Conservation (phyloP, 2,113 vertebrate genomes). For the Pituophis catenifer region DNA sequence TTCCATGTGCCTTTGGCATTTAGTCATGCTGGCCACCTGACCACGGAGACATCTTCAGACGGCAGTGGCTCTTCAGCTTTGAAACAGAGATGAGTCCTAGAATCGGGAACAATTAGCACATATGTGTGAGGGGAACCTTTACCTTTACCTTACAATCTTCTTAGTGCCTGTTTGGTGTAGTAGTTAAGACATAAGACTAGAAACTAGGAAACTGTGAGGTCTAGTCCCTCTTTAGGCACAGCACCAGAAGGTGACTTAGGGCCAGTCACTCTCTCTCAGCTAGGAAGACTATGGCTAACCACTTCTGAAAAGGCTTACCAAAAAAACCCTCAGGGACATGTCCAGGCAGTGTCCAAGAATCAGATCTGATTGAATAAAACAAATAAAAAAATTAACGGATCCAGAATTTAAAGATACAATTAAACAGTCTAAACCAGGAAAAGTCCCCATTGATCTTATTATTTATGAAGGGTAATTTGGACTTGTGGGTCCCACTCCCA, state of each 20-base stretch:
- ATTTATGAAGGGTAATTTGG: not conserved
- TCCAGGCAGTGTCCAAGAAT: not conserved
- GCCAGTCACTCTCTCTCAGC: not conserved
- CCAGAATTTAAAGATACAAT: not conserved
- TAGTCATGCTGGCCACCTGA: no score
- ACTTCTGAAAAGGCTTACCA: not conserved
- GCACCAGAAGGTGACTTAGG: not conserved
- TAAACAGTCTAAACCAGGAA: not conserved
- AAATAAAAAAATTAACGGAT: not conserved
- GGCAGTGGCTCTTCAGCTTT: no score
- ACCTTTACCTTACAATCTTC: not conserved
- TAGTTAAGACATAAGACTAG: not conserved
- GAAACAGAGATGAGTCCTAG: no score
- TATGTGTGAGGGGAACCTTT: no score
- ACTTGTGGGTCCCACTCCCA: not conserved
- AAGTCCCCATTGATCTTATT: not conserved
- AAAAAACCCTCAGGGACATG: not conserved
- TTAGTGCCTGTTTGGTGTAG: not conserved
- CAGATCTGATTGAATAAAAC: not conserved
- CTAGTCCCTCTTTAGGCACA: not conserved
- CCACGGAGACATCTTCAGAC: no score
- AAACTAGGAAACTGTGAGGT: not conserved
- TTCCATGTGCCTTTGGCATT: no score
- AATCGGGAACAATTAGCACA: no score
- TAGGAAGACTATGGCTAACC: not conserved